A percentile compares a stretch with the other conserved stretches of the same genome.
These are phyloP conservation scores for Colossoma macropomum DNA, from an alignment of 2,113 vertebrate genomes.

Conservation along the genomic window DNA sequence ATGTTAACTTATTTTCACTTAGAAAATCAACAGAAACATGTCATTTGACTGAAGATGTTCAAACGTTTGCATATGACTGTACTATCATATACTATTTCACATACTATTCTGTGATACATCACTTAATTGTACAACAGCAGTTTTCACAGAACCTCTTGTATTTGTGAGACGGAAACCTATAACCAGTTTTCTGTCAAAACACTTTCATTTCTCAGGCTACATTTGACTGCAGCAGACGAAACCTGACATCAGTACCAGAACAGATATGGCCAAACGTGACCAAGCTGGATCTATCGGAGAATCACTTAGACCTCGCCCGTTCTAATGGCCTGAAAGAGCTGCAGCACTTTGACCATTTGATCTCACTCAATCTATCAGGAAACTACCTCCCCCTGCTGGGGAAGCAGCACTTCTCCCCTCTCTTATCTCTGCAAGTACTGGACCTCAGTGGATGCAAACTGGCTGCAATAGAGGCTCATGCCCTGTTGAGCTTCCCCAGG, in stretches of 20 bases:
- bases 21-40: too few species aligned
- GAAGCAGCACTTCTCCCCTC: conserved; percentile 70
- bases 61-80: neutral
- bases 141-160: neutral
- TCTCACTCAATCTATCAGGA: conserved; percentile 71
- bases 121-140: neutral
- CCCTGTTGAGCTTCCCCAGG: conserved; percentile 65
- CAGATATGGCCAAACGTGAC: conserved; percentile 51
- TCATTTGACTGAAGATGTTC: too few species aligned
- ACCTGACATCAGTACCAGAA: conserved; percentile 55
- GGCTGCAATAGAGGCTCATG: conserved; percentile 50
- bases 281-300: conserved; percentile 70
- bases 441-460: conserved; percentile 73
- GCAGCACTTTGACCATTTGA: conserved; percentile 60
- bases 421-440: conserved; percentile 57
- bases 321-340: conserved; percentile 63
- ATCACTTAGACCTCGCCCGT: conserved; percentile 69
- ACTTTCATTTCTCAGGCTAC: conserved; percentile 37
- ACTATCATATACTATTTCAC: neutral
- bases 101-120: neutral
- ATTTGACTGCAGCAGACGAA: conserved; percentile 67
- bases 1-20: too few species aligned
- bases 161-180: neutral
- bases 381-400: conserved; percentile 75
- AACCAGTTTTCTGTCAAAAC: neutral